phyloP scores from a whole-genome alignment of 2,797 vertebrate species.

The Acrocephalus scirpaceus region DNA sequence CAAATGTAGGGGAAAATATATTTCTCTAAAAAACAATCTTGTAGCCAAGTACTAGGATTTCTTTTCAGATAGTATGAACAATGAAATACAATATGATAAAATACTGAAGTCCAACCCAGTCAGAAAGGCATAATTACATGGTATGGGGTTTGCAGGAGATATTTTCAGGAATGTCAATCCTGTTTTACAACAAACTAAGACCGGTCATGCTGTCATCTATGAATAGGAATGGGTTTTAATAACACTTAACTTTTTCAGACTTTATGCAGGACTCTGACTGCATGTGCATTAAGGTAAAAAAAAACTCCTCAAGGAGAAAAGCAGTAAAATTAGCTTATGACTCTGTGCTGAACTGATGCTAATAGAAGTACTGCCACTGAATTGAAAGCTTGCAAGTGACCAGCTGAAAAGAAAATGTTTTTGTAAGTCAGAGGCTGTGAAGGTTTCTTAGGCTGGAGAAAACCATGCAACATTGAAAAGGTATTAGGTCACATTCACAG shows the following conservation, averaged over 20 bases:
- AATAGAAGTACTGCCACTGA: background rate
- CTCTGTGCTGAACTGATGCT: background rate
- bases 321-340: background rate
- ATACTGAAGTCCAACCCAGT: background rate
- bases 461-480: background rate
- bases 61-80: background rate
- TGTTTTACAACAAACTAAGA: background rate
- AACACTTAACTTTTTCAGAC: background rate
- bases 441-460: background rate
- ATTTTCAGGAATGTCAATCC: background rate
- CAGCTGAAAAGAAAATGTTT: background rate
- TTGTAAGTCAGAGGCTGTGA: background rate
- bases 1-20: fast-evolving
- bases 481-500: background rate
- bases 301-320: background rate
- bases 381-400: background rate
- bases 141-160: background rate
- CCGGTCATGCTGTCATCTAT: background rate
- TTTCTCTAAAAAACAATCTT: background rate
- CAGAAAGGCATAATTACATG: background rate
- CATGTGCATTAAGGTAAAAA: background rate
- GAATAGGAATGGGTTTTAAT: background rate
- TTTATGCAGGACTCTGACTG: background rate
- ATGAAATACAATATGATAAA: background rate
- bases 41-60: background rate